Base-by-base conservation (phyloP, 1,140 invertebrate genomes). In the Frieseomelitta varia region DNA sequence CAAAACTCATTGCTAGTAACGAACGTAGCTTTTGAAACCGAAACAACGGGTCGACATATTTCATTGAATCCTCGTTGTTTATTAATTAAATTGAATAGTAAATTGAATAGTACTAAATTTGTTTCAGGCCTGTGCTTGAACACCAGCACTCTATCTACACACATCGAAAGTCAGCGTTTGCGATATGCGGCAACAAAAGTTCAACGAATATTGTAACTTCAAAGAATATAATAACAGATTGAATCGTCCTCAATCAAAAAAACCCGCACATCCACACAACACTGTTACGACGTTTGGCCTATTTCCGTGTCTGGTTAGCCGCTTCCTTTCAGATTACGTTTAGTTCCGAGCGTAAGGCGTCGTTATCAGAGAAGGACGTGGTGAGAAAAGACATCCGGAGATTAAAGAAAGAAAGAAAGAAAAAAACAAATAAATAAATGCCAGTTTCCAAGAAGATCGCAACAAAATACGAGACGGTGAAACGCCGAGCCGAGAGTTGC, bases 261-360 rank as follows among this genome's bases (percentile, higher is more conserved):
- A 53, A 77, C 15, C n/a, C 14, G 14, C 2, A 24, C 51, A 69
- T 55, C 81, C 68, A 53, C 55, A 15, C 8, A n/a, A 80, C 21
- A 34, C n/a, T 78, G 69, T 74, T 55, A 30, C 67, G 27, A 63
- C n/a, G n/a, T 77, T 73, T 63, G 61, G 58, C n/a, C 79, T 79
- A 90, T 85, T 91, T 92, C 92, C 92, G 91, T 87, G 79, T 81
- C 80, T 90, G 92, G 91, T 92, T 91, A 92, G 91, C 91, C 92
- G 91, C 91, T 91, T 91, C 89, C 89, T 87, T 77, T 86, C 12
- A 84, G 88, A 90, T 91, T 88, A 84, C 58, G 56, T 24, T 78
- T 84, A 85, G 84, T 88, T 83, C 79, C 51, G 75, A 34, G 63
- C 55, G 53, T 61, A 80, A 69, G 34, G 63, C 39, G 65, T 63